Evolutionary conservation across 2,797 vertebrate genomes (phyloP).

Genomic region (Parotocinclus haroldoi): DNA sequence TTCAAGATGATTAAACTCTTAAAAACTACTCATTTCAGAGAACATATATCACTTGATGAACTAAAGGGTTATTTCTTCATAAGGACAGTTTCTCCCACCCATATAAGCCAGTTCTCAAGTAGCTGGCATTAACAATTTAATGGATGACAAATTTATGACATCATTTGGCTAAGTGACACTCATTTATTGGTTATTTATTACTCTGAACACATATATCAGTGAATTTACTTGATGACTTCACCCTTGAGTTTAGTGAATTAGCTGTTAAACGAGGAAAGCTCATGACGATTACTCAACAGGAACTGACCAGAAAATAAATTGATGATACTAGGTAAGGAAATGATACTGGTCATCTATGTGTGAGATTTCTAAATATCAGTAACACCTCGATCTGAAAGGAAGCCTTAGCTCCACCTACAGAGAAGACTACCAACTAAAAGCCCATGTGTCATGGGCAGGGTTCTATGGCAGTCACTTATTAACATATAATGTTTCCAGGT

Average conservation of each 20-base stretch:
- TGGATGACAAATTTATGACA: slow-evolving; percentile 51
- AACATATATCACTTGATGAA: slow-evolving; percentile 40
- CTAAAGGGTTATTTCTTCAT: slow-evolving; percentile 8
- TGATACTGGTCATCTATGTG: too few relatives aligned
- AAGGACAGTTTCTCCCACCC: background rate
- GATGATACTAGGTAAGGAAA: too few relatives aligned
- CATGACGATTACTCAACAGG: too few relatives aligned
- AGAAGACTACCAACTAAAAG: too few relatives aligned
- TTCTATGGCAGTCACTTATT: too few relatives aligned
- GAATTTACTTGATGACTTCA: slow-evolving; percentile 42
- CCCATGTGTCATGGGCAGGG: too few relatives aligned
- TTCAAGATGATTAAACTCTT: slow-evolving; percentile 35
- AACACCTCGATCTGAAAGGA: too few relatives aligned
- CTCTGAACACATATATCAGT: slow-evolving; percentile 48
- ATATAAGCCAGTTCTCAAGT: slow-evolving; percentile 10
- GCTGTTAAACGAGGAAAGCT: slow-evolving; percentile 34
- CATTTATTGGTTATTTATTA: slow-evolving; percentile 55
- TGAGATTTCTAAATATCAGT: too few relatives aligned
- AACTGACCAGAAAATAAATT: too few relatives aligned
- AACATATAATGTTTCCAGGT: too few relatives aligned
- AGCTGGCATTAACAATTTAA: slow-evolving; percentile 31
- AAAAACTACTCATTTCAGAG: slow-evolving; percentile 30
- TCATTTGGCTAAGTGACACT: slow-evolving; percentile 51
- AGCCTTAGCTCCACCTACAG: too few relatives aligned
- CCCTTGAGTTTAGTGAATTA: slow-evolving; percentile 45